These are phyloP conservation scores for Panonychus citri DNA, from an alignment of 1,140 invertebrate species.

Conservation along the genomic window DNA sequence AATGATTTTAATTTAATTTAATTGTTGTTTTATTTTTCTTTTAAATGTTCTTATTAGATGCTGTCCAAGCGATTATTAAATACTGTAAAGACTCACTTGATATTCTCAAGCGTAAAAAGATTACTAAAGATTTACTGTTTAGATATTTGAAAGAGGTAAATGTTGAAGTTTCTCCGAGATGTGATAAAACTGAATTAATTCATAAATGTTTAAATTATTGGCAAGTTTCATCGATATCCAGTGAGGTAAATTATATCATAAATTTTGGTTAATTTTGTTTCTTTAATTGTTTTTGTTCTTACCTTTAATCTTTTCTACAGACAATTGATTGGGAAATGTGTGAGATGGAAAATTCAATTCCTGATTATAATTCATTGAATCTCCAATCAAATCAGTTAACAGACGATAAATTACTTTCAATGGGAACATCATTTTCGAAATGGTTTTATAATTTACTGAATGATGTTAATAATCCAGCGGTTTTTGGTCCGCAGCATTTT, in stretches of 20 bases:
- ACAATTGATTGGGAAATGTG: background rate
- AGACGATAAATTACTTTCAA: background rate
- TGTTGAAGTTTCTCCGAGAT: background rate
- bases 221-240: background rate
- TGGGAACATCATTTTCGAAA: background rate
- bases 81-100: background rate
- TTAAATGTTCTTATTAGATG: background rate
- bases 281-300: background rate
- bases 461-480: background rate
- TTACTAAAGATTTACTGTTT: background rate
- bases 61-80: background rate
- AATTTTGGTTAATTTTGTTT: background rate
- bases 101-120: background rate
- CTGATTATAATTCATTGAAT: background rate
- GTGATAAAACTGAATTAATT: background rate
- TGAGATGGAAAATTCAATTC: background rate
- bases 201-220: background rate
- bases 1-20: background rate
- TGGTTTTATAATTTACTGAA: background rate
- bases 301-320: background rate
- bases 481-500: background rate
- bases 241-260: background rate
- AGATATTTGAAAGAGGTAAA: background rate
- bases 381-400: background rate
- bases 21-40: background rate